Evolutionary conservation across 30 jellyfish, hydroid and myxozoan species (phyloP).

Genomic region (Turritopsis rubra): DNA sequence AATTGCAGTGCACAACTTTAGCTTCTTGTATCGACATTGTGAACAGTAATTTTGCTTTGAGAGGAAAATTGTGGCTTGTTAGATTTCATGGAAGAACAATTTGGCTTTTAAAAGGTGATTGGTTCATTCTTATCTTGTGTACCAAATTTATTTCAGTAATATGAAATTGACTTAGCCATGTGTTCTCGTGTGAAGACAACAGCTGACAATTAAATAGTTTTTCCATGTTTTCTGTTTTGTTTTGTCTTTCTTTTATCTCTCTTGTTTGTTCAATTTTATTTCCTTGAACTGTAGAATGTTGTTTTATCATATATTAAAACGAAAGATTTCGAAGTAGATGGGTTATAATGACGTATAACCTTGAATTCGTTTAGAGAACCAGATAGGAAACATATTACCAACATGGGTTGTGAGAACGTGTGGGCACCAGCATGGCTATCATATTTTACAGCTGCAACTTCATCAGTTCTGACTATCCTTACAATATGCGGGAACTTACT

Average conservation of each 20-base stretch:
- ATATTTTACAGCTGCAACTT: slow-evolving; percentile 46
- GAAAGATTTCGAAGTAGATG: background rate
- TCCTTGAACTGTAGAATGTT: background rate
- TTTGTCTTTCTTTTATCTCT: background rate
- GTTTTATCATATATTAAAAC: background rate
- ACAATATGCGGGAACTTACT: slow-evolving; percentile 52
- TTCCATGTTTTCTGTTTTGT: background rate
- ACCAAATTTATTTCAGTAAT: too few relatives aligned
- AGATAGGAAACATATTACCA: background rate
- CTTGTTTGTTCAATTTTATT: background rate
- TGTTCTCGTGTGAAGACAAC: background rate
- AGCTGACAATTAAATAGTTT: background rate
- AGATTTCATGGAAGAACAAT: too few relatives aligned
- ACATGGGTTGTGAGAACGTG: slow-evolving; percentile 44
- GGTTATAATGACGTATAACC: background rate
- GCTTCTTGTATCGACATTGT: background rate
- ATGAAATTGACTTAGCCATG: too few relatives aligned
- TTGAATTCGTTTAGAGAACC: background rate
- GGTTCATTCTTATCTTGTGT: too few relatives aligned
- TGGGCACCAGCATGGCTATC: slow-evolving; percentile 82
- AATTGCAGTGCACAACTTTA: background rate
- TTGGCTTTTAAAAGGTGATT: too few relatives aligned
- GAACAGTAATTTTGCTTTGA: background rate
- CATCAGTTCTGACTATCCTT: slow-evolving; percentile 39
- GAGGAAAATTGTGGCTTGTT: background rate